Evolutionary conservation across 2,113 vertebrate genomes (phyloP).

Genomic region (Turnix velox): DNA sequence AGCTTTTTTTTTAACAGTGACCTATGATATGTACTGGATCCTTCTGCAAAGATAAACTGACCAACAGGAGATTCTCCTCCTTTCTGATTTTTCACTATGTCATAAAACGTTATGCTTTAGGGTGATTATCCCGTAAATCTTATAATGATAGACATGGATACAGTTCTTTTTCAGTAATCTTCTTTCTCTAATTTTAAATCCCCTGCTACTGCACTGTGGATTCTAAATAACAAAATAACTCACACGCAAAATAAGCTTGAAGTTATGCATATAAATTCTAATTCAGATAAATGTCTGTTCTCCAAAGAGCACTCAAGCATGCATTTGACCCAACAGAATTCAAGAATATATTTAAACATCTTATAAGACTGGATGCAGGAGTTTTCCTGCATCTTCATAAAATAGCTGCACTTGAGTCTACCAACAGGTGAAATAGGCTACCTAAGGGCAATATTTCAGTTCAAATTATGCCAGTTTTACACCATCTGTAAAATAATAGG

Average conservation of each 20-base stretch:
- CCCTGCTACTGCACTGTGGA: neutral
- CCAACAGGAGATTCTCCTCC: neutral
- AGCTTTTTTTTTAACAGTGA: neutral
- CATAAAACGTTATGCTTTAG: neutral
- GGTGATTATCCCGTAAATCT: neutral
- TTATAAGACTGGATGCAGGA: neutral
- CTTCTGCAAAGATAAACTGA: neutral
- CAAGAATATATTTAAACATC: neutral
- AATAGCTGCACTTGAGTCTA: neutral
- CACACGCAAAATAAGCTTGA: neutral
- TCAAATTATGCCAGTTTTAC: neutral
- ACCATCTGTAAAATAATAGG: neutral
- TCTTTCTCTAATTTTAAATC: conserved; percentile 14
- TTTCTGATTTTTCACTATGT: neutral
- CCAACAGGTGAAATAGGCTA: neutral
- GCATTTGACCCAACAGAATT: neutral
- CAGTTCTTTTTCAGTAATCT: conserved; percentile 25
- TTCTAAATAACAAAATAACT: conserved; percentile 37
- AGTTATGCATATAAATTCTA: neutral
- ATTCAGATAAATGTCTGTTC: neutral
- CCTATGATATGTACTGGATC: neutral
- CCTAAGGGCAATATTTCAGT: neutral
- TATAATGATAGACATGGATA: neutral
- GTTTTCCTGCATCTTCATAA: neutral
- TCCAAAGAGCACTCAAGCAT: neutral